Evolutionary conservation across 37 sponge, comb jelly and placozoan species (phyloP), one percentile per base, ranked within the genome.

Genomic region (Haliclona indistincta): DNA sequence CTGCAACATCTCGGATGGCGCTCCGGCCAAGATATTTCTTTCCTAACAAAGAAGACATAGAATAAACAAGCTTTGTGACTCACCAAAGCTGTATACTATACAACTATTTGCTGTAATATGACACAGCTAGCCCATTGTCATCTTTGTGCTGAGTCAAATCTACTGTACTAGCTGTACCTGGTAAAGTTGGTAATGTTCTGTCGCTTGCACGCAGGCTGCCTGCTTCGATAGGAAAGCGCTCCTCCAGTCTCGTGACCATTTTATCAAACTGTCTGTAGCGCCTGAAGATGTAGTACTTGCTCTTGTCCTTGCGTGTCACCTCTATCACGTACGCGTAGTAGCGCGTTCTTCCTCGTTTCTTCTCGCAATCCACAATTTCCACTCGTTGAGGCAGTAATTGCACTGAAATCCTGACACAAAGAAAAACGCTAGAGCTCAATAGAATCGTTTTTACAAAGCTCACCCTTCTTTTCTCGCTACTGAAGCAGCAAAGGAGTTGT

Each of bases 321-420:
- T 86, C 79, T 13, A 96, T 80, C 4, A 87, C 62, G 64, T 93
- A 96, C 0, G 64, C 91, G 52, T 94, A 94, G 77, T 89, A 94
- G 32, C 89, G 89, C 30, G 88, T 80, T 3, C 83, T 36, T 34
- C 85, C 96, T 70, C 79, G 83, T 6, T 80, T 58, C 62, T 95
- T 90, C 70, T 95, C 91, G 30, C 88, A 68, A 42, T 95, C 92
- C 17, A 84, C 64, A 28, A 95, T 85, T 35, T 81, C 85, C 58
- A 78, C 36, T 54, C 33, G 64, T 35, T 64, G 58, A 26, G 85
- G 78, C 0, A 3, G 73, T 15, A 67, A 32, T 17, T 64, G 54
- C 1, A n/a, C 38, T 19, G 64, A 52, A 22, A 47, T 23, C n/a
- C 70, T 68, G 40, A 6, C 25, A n/a, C 8, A n/a, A n/a, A 32